phyloP scores from a whole-genome alignment of 2,113 vertebrate genomes.

The Pycnonotus jocosus region DNA sequence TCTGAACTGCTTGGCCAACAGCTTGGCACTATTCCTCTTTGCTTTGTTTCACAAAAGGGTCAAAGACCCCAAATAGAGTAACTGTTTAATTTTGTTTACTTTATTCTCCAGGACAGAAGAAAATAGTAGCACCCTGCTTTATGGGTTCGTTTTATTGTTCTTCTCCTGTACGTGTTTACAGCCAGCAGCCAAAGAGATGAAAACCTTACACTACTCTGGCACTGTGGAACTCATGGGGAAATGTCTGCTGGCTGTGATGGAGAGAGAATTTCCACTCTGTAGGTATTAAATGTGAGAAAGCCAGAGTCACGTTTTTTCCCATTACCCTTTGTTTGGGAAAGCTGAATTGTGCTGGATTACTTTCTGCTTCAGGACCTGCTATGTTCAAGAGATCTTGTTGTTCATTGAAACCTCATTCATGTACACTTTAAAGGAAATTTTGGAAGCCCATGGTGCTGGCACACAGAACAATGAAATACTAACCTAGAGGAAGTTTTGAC shows the following conservation, averaged over 20 bases:
- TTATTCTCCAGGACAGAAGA: neutral
- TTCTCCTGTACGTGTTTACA: neutral
- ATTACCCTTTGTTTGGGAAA: neutral
- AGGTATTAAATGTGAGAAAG: neutral
- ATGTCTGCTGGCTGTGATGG: neutral
- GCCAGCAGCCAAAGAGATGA: neutral
- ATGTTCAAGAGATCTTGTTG: neutral
- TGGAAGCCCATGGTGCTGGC: neutral
- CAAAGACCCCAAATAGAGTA: neutral
- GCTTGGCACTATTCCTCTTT: neutral
- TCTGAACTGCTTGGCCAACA: neutral
- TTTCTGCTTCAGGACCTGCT: neutral
- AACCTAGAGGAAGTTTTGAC: neutral
- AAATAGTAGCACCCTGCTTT: constrained; percentile 16
- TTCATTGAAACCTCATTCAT: neutral
- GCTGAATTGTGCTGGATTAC: neutral
- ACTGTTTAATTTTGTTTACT: neutral
- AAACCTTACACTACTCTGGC: neutral
- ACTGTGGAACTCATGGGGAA: neutral
- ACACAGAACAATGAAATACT: neutral
- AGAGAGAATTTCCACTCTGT: neutral
- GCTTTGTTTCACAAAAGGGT: neutral
- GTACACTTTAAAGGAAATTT: neutral
- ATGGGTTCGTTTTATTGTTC: neutral
- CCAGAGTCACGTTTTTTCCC: neutral